Base-by-base conservation (phyloP, 64 coral and sea anemone genomes). In the Hydrozoanthus tunicans region DNA sequence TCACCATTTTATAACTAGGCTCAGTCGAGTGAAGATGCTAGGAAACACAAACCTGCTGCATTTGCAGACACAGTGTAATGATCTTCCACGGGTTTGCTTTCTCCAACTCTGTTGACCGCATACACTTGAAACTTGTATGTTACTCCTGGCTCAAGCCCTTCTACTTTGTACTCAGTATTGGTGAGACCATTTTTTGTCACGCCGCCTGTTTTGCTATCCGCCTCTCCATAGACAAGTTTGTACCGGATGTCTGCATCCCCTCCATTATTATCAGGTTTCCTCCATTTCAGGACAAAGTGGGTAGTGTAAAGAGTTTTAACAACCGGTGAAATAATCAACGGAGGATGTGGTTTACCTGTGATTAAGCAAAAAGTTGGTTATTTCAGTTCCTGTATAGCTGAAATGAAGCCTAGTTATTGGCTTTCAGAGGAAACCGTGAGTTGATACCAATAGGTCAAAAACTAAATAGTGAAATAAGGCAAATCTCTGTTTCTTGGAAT, bases 91-190 rank as follows among this genome's bases (percentile, higher is more conserved):
- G 80, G 59, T 6, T 53, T 58, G 60, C 80, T 82, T 6, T 82
- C 13, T 17, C 80, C 80, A 25, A 1, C 60, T 13, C 25, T 64
- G 59, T 82, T 82, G 11, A 64, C 27, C 5, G 80, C 80, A 7
- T 51, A 82, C 59, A 82, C 80, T 82, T 51, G 80, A 27, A 82
- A 82, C 11, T 27, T 82, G 59, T 82, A 82, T 25, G 0, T 62
- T 14, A 17, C 26, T 0, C 80, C 80, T 2, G 80, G 25, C 51
- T 51, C 0, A 4, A 82, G 25, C 12, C 80, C 80, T 32, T 20
- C 27, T 24, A 82, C 60, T 52, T 5, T 11, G 7, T 15, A 24
- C 80, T 82, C 59, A 27, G 59, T 82, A 5, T 5, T 58, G 0
- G 24, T 64, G 25, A 64, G 59, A 52, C 20, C 32, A 43, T 24